A percentile compares a stretch with the other conserved stretches of the same genome.
phyloP scores from a whole-genome alignment of 1,140 invertebrate genomes.

The Drosophila rhopaloa region DNA sequence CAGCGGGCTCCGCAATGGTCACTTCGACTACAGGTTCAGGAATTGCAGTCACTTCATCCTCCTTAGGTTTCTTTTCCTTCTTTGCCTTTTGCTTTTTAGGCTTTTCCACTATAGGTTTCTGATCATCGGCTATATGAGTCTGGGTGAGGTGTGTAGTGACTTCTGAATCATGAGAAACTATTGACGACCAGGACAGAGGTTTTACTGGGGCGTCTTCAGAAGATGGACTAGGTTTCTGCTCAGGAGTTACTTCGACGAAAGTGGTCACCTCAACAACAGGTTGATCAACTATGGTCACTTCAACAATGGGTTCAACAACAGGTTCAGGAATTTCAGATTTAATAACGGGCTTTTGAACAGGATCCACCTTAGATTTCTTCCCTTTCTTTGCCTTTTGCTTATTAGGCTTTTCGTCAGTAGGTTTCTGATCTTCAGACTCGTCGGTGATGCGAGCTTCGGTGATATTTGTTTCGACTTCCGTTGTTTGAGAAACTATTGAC shows the following conservation, averaged over 20 bases:
- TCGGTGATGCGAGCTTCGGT: neutral
- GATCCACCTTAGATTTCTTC: slow-evolving; percentile 18
- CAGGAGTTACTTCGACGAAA: neutral
- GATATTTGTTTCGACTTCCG: neutral
- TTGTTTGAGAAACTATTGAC: slow-evolving; percentile 1
- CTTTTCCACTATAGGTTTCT: slow-evolving; percentile 6
- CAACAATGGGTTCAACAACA: slow-evolving; percentile 3
- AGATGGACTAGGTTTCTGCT: neutral
- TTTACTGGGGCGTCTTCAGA: neutral
- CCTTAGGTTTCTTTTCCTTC: slow-evolving; percentile 36
- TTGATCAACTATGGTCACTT: neutral
- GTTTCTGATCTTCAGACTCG: neutral
- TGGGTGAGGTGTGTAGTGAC: slow-evolving; percentile 3
- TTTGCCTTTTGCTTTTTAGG: slow-evolving; percentile 31
- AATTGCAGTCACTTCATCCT: neutral
- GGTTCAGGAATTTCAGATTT: neutral
- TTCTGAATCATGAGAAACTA: slow-evolving; percentile 20
- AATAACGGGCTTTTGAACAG: neutral
- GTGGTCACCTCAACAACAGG: neutral
- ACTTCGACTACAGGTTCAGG: slow-evolving; percentile 1
- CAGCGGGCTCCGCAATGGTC: neutral
- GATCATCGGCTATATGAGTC: neutral
- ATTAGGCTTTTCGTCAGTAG: slow-evolving; percentile 1
- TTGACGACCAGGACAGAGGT: slow-evolving; percentile 13
- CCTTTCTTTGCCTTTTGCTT: slow-evolving; percentile 33